phyloP scores from a whole-genome alignment of 2,113 vertebrate species.

The Siniperca chuatsi region DNA sequence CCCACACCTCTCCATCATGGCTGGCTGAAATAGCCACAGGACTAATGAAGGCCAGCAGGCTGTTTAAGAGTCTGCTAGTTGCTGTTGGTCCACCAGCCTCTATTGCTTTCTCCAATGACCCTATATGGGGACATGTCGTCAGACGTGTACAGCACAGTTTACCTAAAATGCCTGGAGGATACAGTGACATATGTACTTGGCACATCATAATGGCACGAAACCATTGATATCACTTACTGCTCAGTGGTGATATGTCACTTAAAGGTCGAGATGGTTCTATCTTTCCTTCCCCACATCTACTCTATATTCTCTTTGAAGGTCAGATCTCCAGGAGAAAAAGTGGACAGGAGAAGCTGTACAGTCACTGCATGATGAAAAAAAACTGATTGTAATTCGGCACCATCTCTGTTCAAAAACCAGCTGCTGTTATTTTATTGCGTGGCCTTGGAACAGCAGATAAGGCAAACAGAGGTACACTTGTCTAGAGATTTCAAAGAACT shows the following conservation, averaged over 20 bases:
- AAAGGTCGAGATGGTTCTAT: constrained; percentile 67
- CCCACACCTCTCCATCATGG: constrained; percentile 38
- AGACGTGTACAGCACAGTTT: neutral
- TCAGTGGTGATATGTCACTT: constrained; percentile 52
- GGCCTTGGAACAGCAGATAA: neutral
- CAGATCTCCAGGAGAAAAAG: constrained; percentile 38
- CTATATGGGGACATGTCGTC: constrained; percentile 27
- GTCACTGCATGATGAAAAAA: neutral
- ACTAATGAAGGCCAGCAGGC: constrained; percentile 66
- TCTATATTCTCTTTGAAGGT: constrained; percentile 65
- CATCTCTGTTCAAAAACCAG: neutral
- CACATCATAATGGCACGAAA: constrained; percentile 43
- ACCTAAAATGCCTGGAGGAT: constrained; percentile 34
- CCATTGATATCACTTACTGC: constrained; percentile 69
- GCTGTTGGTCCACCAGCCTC: constrained; percentile 18
- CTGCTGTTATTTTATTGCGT: constrained; percentile 4
- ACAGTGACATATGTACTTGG: constrained; percentile 49
- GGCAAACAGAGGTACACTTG: neutral
- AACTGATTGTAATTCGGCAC: neutral
- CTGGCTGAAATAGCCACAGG: constrained; percentile 57
- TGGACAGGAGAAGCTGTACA: constrained; percentile 11
- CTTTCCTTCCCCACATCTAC: constrained; percentile 33
- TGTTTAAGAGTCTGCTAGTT: constrained; percentile 47
- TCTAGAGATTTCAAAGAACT: neutral
- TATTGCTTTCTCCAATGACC: constrained; percentile 39